Evolutionary conservation across 2,113 vertebrate species (phyloP).

Genomic region (Lagopus leucura): DNA sequence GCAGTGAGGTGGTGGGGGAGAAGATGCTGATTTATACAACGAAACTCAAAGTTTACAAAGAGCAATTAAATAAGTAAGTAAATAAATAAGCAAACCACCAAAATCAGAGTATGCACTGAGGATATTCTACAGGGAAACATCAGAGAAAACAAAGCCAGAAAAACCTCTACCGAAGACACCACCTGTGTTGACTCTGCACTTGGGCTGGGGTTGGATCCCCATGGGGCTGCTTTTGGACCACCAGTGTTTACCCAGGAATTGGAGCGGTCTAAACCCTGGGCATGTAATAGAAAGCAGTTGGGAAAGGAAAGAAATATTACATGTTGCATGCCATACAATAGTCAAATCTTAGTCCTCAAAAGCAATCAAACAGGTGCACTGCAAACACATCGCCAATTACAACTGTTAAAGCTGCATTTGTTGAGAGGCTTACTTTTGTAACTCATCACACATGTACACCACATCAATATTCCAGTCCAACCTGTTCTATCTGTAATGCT

Average conservation of each 20-base stretch:
- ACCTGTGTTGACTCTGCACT: conserved; percentile 98
- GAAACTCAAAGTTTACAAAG: conserved; percentile 61
- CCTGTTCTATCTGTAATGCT: not conserved
- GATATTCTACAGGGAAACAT: conserved; percentile 71
- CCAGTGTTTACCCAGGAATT: conserved; percentile 99
- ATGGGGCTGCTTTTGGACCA: conserved; percentile 97
- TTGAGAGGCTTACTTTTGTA: not conserved
- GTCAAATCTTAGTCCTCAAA: conserved; percentile 68
- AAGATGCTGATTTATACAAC: conserved; percentile 49
- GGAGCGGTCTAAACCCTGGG: conserved; percentile 99
- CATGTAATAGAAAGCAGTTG: conserved; percentile 84
- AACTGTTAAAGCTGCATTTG: conserved; percentile 61
- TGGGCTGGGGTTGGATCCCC: conserved; percentile 98
- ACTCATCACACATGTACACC: not conserved
- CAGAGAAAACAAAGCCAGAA: conserved; percentile 72
- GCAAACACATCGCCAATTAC: conserved; percentile 68
- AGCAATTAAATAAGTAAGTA: not conserved
- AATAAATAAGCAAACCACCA: conserved; percentile 54
- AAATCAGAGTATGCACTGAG: conserved; percentile 60
- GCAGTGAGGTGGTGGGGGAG: not conserved
- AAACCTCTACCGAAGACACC: conserved; percentile 85
- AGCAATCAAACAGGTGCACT: conserved; percentile 52
- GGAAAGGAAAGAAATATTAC: conserved; percentile 90
- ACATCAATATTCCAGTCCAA: not conserved
- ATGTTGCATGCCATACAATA: conserved; percentile 78